Base-by-base conservation (phyloP, 2,888 invertebrate genomes). In the Siphlonurus alternatus region DNA sequence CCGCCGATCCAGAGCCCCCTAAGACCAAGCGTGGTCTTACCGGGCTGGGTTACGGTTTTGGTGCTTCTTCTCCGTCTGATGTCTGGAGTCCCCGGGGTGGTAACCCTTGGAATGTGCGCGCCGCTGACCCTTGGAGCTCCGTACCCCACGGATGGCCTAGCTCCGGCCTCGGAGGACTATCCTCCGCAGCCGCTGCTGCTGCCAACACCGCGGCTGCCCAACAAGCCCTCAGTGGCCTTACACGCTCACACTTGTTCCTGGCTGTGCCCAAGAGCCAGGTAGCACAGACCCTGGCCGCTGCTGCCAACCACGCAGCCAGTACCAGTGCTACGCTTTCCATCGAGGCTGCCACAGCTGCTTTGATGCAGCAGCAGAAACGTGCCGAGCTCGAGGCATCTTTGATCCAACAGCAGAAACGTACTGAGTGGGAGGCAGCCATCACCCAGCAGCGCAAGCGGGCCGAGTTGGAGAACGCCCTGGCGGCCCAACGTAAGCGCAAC, bases 1-100 rank as follows among this genome's bases (percentile, higher is more conserved):
- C 56, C 56, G 22, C n/a, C 56, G 56, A 56, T 5, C 56, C 56
- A 56, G 56, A 56, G 56, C 56, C 56, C 56, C 15, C n/a, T 20
- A 56, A 56, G 56, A 5, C 22, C 19, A 56, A 56, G 20, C n/a
- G 56, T 20, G 56, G 56, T 5, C 56, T 56, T 10, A 22, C 19
- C n/a, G 56, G 56, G 56, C 20, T 56, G 56, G 56, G 56, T 20
- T 56, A 20, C 56, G 56, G 56, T 56, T 56, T 56, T n/a, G 56
- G 56, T 20, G n/a, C 56, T 56, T 56, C 56, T 20, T 10, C 19
- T 20, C 56, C 56, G n/a, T 10, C 53, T 51, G 22, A 56, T 56
- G 56, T 20, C 38, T 38, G 38, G 38, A n/a, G n/a, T n/a, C n/a
- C n/a, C n/a, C n/a, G n/a, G n/a, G n/a, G n/a, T n/a, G n/a, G n/a